phyloP scores from a whole-genome alignment of 2,113 vertebrate genomes.

The Bubo scandiacus region DNA sequence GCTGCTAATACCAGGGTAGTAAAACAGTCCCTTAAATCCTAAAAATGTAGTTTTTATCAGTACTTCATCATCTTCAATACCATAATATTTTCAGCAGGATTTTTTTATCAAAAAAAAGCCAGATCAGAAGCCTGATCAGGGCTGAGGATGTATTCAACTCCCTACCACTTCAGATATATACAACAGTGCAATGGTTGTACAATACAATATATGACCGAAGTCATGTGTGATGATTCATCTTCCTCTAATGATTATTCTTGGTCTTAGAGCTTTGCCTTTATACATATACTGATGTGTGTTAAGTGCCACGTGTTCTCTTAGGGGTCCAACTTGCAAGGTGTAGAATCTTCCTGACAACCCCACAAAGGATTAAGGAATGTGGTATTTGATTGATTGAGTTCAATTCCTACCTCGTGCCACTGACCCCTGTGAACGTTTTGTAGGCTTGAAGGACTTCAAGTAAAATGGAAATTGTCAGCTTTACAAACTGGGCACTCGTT shows the following conservation, averaged over 20 bases:
- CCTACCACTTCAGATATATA: background rate
- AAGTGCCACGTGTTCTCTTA: background rate
- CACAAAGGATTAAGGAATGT: background rate
- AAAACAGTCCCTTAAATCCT: background rate
- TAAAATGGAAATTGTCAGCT: background rate
- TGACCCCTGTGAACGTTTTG: background rate
- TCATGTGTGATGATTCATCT: background rate
- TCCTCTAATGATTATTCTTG: background rate
- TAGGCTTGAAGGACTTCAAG: background rate
- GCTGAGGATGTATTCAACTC: background rate
- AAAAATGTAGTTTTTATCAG: background rate
- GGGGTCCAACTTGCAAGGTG: background rate
- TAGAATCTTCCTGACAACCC: background rate
- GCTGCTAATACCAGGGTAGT: background rate
- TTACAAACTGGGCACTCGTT: background rate
- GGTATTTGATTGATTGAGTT: background rate
- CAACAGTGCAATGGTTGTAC: background rate
- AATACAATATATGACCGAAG: background rate
- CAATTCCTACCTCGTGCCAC: background rate
- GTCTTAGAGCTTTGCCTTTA: background rate
- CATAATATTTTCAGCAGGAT: background rate
- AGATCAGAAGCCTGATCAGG: background rate
- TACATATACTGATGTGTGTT: background rate
- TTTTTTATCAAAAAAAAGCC: background rate
- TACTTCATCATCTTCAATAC: background rate